Conservation (phyloP, 2,797 vertebrate genomes). For the Stomatorhinus walkeri region DNA sequence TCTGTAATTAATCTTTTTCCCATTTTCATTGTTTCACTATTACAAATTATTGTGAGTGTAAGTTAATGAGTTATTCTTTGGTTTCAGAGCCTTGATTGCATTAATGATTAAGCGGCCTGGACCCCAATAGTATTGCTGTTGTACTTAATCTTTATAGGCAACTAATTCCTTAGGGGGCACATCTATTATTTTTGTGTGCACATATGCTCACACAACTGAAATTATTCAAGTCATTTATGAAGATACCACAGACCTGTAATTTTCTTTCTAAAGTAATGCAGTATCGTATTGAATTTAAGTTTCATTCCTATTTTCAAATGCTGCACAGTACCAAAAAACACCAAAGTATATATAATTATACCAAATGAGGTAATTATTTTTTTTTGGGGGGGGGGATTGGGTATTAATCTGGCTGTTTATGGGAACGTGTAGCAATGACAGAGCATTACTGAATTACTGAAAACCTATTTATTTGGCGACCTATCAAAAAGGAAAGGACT, state of each 20-base stretch:
- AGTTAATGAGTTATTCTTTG: conserved; percentile 5
- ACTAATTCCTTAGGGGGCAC: neutral
- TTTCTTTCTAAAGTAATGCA: neutral
- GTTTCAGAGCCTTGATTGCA: neutral
- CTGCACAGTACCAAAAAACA: neutral
- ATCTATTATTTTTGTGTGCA: neutral
- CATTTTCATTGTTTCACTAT: conserved; percentile 9
- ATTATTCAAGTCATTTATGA: neutral
- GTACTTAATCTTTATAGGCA: neutral
- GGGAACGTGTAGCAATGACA: neutral
- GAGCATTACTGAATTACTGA: neutral
- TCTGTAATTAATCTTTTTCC: conserved; percentile 3
- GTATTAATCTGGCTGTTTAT: neutral
- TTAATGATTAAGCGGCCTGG: neutral
- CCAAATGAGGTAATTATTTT: neutral
- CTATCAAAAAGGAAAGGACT: neutral
- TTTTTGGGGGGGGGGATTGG: neutral
- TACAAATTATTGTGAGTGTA: neutral
- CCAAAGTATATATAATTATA: neutral
- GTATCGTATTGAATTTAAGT: neutral
- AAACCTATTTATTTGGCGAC: neutral
- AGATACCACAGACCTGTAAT: neutral
- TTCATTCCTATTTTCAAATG: neutral
- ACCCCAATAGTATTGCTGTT: neutral
- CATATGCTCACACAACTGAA: neutral